Base-by-base conservation (phyloP, 2,888 invertebrate genomes). In the Hyposoter didymator region DNA sequence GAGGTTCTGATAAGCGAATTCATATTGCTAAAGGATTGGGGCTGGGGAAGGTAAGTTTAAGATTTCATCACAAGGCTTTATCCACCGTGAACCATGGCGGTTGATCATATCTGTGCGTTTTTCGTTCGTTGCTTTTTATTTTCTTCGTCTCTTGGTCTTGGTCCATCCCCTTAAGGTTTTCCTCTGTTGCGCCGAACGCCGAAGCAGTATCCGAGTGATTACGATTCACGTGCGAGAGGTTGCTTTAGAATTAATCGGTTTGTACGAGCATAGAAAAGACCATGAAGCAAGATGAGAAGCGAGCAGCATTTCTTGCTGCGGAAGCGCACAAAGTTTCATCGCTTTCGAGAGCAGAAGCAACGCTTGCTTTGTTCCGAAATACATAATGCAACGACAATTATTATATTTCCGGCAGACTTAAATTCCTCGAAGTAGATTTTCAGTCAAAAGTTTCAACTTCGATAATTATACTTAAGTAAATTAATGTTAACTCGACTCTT, bases 1-100 rank as follows among this genome's bases (percentile, higher is more conserved):
- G 39, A 69, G 72, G 52, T 17, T 59, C 43, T 62, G 78, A 43
- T 69, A 81, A 84, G 78, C 81, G 82, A 84, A 82, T 84, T 84
- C 81, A 84, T 82, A 84, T 78, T 43, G 78, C 74, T 64, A 35
- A 73, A 62, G 19, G 32, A 28, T 59, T 59, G 19, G 39, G n/a
- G 12, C 12, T 28, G 22, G 47, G 67, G 2, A 19, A 43, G 28
- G 19, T 17, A 17, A 66, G 62, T 78, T 82, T 75, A 70, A 79
- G 70, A 72, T 67, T 78, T 73, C 39, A 39, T 84, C 80, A 66
- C 78, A 32, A 64, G 43, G 67, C 72, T 78, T 39, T 39, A 78
- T 84, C 82, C 22, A 74, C 62, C 78, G 62, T 78, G 45, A 78
- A 52, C 45, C 81, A 67, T 43, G n/a, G 67, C 14, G 28, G 47